phyloP scores from a whole-genome alignment of 2,888 invertebrate species.

The Galerucella calmariensis region DNA sequence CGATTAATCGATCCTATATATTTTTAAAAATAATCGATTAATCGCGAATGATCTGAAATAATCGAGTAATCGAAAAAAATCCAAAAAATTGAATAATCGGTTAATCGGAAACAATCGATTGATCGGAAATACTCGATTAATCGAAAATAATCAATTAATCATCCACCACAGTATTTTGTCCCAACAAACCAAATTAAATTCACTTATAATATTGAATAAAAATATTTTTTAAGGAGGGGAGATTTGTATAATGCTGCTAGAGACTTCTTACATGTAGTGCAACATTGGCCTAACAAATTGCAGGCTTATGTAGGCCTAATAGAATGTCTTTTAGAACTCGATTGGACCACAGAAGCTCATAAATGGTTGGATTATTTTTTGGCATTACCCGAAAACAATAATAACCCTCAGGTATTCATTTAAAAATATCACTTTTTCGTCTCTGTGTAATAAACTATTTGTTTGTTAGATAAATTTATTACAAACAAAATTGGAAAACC shows the following conservation, averaged over 20 bases:
- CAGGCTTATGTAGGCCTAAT: slow-evolving; percentile 68
- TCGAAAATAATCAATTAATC: too few species aligned
- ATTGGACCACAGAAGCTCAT: slow-evolving; percentile 69
- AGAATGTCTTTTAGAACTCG: slow-evolving; percentile 69
- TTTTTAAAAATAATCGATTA: too few species aligned
- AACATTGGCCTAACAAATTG: slow-evolving; percentile 67
- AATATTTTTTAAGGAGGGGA: slow-evolving; percentile 77
- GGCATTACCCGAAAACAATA: slow-evolving; percentile 19
- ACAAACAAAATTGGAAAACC: slow-evolving; percentile 37
- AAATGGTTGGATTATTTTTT: slow-evolving; percentile 81
- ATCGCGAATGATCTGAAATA: too few species aligned
- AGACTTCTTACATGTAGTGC: slow-evolving; percentile 87
- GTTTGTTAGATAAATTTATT: slow-evolving; percentile 35
- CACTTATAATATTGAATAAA: too few species aligned
- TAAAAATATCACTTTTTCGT: background rate
- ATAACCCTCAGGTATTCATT: slow-evolving; percentile 35
- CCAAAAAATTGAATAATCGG: too few species aligned
- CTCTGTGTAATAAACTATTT: background rate
- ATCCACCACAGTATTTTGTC: too few species aligned
- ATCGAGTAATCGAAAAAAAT: too few species aligned
- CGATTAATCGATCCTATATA: too few species aligned
- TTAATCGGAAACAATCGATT: too few species aligned
- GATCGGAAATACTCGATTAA: too few species aligned
- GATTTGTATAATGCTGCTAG: slow-evolving; percentile 92
- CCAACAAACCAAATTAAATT: too few species aligned